Base-by-base conservation (phyloP, 2,797 vertebrate genomes). In the Notamacropus eugenii region DNA sequence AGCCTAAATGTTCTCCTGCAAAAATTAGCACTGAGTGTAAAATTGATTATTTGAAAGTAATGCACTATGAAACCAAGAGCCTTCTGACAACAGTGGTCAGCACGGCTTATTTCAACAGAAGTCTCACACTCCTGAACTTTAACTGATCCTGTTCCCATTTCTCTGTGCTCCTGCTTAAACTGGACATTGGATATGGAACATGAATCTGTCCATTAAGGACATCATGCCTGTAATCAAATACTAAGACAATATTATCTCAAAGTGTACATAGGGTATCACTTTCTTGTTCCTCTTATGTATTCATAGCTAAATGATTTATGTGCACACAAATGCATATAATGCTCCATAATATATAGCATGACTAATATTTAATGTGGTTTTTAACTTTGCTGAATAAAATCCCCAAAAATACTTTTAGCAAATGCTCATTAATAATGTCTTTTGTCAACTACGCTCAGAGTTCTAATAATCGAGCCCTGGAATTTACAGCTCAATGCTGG, bases 291-390 rank as follows among this genome's bases (percentile, higher is more conserved):
- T 98, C 98, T 98, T 98, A 97, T 97, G 97, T 98, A 98, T 98
- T 98, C 97, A 92, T 56, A 98, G 96, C 93, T 98, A 98, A 99
- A 98, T 98, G 98, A 99, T 98, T 91, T 96, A 98, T 92, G 93
- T 96, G 50, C 74, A 96, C 97, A 97, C 95, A 97, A 98, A 98
- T 98, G 98, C 97, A 97, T 98, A 97, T 97, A 98, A 98, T 94
- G 94, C 93, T 87, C 90, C 96, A 94, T 82, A 93, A 74, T 96
- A 94, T 29, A 94, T 93, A 97, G 40, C 27, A 91, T 46, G 91
- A 27, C 93, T 97, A 97, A 96, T 91, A 93, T 55, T 91, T 97
- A 22, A 97, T 93, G 96, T 97, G 94, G 97, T 97, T 98, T 98
- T 96, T 95, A 98, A 92, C 50, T 96, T 96, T 95, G 95, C 93